Percentiles rank a stretch among this genome's conserved stretches.
These are phyloP conservation scores for Onthophagus taurus DNA, from an alignment of 1,140 invertebrate species.

Conservation along the genomic window DNA sequence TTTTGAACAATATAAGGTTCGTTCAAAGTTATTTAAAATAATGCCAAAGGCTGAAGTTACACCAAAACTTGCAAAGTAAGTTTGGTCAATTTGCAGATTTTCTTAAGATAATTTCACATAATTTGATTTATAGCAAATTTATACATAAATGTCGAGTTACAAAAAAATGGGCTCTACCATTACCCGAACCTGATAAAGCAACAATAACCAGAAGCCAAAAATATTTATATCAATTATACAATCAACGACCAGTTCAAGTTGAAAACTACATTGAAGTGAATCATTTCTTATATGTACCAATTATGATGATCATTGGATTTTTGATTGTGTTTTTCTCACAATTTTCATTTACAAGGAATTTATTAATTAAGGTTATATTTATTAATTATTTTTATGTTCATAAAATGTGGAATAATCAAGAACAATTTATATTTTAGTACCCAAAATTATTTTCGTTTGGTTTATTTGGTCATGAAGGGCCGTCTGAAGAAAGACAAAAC, in stretches of 20 bases:
- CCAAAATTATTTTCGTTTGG: slow-evolving; percentile 4
- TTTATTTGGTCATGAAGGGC: slow-evolving; percentile 39
- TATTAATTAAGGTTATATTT: slow-evolving; percentile 14
- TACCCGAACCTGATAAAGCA: slow-evolving; percentile 70
- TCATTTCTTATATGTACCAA: neutral
- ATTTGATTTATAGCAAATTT: slow-evolving; percentile 39
- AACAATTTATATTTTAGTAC: neutral
- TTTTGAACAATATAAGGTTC: too few relatives aligned
- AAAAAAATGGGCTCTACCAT: slow-evolving; percentile 62
- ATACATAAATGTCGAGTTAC: slow-evolving; percentile 54
- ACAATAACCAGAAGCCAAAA: slow-evolving; percentile 69
- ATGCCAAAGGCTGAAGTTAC: too few relatives aligned
- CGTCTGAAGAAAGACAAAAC: slow-evolving; percentile 52
- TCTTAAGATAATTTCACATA: too few relatives aligned
- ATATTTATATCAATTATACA: slow-evolving; percentile 55
- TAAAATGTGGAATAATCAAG: neutral
- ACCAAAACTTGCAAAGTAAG: too few relatives aligned
- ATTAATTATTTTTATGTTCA: neutral
- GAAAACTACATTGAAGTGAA: slow-evolving; percentile 49
- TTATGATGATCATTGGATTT: neutral
- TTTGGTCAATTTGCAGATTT: too few relatives aligned
- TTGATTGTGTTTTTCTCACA: slow-evolving; percentile 23
- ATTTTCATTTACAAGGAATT: slow-evolving; percentile 48
- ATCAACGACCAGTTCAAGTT: slow-evolving; percentile 63
- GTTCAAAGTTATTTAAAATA: too few relatives aligned